Evolutionary conservation across 2,113 vertebrate genomes (phyloP), one percentile per base, ranked within the genome.

Genomic region (Crypturellus undulatus): DNA sequence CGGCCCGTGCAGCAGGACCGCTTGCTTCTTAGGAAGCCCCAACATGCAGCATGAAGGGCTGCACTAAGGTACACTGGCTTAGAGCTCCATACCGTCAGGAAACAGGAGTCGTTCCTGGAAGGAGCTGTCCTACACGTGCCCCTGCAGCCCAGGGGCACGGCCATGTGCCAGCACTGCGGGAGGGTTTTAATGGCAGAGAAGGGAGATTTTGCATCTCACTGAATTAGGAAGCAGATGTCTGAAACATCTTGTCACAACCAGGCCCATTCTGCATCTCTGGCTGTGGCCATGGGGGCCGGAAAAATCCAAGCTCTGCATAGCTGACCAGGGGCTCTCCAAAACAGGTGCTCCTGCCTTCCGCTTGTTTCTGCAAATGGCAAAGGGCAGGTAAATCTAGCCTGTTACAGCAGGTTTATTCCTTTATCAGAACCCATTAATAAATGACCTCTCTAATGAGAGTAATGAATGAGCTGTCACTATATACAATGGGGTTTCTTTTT

Each of bases 111-210:
- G 16, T 36, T 69, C 25, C 52, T 64, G 36, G 67, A 70, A 62
- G 69, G 42, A 3, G 16, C 38, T 34, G 14, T 43, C 26, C 6
- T 1, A 1, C 7, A 45, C 17, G 28, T 58, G 34, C 3, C 49
- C 60, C 40, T 8, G 18, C 42, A 52, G 52, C 17, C 22, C 2
- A 32, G 1, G 40, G 32, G 24, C 43, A 21, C 4, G 9, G 42
- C 38, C 0, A 0, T 9, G 45, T 40, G 26, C 28, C 38, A 32
- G 4, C 12, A 15, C 1, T 1, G 15, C 30, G 18, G 9, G 21
- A 0, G 1, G 36, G 24, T 43, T 52, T 62, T 52, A 45, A 43
- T 1, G 73, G n/a, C 6, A 67, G 12, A 21, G 26, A 10, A 49
- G 8, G 12, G 9, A 38, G 49, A 28, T 17, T 49, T n/a, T 52